Conservation (phyloP, 1,140 invertebrate genomes). For the Archivesica marissinica region DNA sequence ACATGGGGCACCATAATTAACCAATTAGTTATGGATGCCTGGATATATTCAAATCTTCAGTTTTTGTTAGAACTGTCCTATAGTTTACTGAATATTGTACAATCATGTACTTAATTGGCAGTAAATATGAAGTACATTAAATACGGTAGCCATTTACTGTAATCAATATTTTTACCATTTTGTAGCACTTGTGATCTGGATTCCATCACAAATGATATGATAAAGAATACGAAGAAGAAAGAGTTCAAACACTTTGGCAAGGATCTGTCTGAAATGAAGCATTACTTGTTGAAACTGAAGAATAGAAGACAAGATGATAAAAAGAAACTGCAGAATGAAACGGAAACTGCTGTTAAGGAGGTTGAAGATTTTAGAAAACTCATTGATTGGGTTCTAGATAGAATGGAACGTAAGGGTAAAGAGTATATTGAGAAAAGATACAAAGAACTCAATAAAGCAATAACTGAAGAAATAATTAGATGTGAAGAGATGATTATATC, state of each 20-base stretch:
- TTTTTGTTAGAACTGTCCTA: background rate
- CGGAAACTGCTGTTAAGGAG: constrained; percentile 41
- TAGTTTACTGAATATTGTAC: background rate
- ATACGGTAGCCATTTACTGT: background rate
- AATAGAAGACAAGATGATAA: constrained; percentile 17
- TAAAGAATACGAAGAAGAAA: constrained; percentile 10
- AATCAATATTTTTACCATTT: background rate
- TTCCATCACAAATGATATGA: background rate
- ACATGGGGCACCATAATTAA: too few species aligned
- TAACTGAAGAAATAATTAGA: constrained; percentile 31
- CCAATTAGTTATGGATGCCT: too few species aligned
- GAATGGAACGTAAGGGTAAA: constrained; percentile 48
- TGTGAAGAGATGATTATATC: constrained; percentile 14
- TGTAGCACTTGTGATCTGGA: constrained; percentile 21
- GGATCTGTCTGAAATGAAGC: constrained; percentile 29
- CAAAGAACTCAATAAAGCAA: constrained; percentile 6
- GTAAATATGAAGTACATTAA: background rate
- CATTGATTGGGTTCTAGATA: constrained; percentile 44
- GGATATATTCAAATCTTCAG: background rate
- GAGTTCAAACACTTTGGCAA: constrained; percentile 33
- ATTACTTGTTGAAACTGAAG: constrained; percentile 28
- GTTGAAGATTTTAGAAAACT: constrained; percentile 43
- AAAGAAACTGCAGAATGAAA: constrained; percentile 43
- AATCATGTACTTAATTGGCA: background rate
- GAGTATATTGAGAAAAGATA: constrained; percentile 32